phyloP scores from a whole-genome alignment of 2,888 invertebrate genomes.

The Sialis fuliginosa region DNA sequence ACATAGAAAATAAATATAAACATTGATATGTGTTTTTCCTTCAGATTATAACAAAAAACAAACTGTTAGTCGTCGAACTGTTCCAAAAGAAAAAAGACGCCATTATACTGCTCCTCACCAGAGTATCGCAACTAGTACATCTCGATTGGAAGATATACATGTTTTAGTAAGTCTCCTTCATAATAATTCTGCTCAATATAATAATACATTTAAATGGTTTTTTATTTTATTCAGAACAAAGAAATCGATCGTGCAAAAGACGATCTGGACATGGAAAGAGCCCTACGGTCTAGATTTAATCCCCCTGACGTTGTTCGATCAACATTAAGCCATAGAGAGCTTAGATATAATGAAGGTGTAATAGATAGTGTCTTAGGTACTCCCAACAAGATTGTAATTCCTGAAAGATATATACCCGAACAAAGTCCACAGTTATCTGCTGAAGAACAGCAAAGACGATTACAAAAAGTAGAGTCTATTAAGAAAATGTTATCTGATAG shows the following conservation, averaged over 20 bases:
- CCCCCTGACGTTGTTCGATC: slow-evolving; percentile 80
- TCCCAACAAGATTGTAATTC: slow-evolving; percentile 80
- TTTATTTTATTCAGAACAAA: slow-evolving; percentile 16
- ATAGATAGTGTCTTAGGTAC: slow-evolving; percentile 75
- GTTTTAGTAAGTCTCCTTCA: no score
- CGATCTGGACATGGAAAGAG: slow-evolving; percentile 76
- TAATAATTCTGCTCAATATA: slow-evolving; percentile 14
- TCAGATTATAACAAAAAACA: slow-evolving; percentile 11
- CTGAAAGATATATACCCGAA: slow-evolving; percentile 83
- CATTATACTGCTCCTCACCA: slow-evolving; percentile 72
- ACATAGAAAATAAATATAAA: no score
- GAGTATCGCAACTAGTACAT: slow-evolving; percentile 14
- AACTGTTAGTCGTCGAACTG: slow-evolving; percentile 34
- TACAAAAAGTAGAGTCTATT: slow-evolving; percentile 79
- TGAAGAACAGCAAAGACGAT: slow-evolving; percentile 66
- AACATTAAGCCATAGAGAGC: slow-evolving; percentile 45
- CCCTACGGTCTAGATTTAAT: slow-evolving; percentile 52
- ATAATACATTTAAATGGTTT: background rate
- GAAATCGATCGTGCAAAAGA: slow-evolving; percentile 49
- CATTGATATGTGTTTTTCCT: no score
- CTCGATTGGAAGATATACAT: background rate
- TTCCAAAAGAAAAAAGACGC: slow-evolving; percentile 67
- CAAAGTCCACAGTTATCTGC: slow-evolving; percentile 71
- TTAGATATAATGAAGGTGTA: slow-evolving; percentile 57
- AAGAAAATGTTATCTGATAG: slow-evolving; percentile 76